These are phyloP conservation scores for Ormyrus labotus DNA, from an alignment of 2,888 invertebrate genomes.

Conservation along the genomic window DNA sequence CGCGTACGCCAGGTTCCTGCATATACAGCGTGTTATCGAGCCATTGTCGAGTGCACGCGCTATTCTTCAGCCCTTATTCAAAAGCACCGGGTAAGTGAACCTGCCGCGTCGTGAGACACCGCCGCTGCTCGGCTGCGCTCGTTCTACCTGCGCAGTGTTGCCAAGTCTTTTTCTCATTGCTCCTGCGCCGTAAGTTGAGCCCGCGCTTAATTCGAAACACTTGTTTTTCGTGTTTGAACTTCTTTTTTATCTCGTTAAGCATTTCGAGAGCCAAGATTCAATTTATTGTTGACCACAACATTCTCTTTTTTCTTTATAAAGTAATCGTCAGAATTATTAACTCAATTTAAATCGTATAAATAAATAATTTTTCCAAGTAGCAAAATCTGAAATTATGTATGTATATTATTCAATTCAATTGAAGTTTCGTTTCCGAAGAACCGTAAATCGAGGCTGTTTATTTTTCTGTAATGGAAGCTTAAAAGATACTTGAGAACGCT, in stretches of 20 bases:
- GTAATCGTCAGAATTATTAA: no score
- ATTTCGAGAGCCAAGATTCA: no score
- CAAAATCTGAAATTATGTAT: no score
- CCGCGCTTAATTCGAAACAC: slow-evolving; percentile 3
- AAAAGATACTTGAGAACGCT: no score
- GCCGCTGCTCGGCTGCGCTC: background rate
- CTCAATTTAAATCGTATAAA: no score
- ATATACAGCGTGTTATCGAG: slow-evolving; percentile 18
- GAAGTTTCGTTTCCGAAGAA: no score
- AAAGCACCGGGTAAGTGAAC: slow-evolving; percentile 4
- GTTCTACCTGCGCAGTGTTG: background rate
- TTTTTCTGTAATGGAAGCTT: no score
- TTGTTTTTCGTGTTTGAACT: background rate
- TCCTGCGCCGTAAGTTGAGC: background rate
- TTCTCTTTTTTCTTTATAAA: no score
- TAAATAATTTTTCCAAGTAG: no score
- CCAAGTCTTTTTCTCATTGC: background rate
- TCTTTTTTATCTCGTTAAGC: background rate
- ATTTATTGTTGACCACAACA: no score
- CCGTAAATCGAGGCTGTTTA: no score
- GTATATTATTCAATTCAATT: no score
- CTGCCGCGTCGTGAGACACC: background rate
- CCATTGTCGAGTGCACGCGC: slow-evolving; percentile 21
- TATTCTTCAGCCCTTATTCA: slow-evolving; percentile 17
- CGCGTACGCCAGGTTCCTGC: background rate